A percentile compares a stretch with the other conserved stretches of the same genome.
Conservation (phyloP, 2,888 invertebrate genomes). For the Cyaniris semiargus region DNA sequence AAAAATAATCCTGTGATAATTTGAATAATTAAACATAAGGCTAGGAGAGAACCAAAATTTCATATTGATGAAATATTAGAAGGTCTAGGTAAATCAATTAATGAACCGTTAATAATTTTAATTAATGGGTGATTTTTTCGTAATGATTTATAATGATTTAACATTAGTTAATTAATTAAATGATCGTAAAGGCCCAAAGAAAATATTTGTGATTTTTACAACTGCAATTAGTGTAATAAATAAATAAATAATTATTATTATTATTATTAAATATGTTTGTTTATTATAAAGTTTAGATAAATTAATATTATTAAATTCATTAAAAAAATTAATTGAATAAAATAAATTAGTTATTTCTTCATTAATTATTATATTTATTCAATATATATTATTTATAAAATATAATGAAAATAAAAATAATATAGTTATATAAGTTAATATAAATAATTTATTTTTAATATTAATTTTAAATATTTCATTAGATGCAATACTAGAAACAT, state of each 20-base stretch:
- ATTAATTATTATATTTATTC: constrained; percentile 57
- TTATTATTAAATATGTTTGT: constrained; percentile 72
- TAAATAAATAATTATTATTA: constrained; percentile 81
- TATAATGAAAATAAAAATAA: constrained; percentile 48
- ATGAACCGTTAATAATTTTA: constrained; percentile 80
- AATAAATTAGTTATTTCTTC: constrained; percentile 48
- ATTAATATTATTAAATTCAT: constrained; percentile 64
- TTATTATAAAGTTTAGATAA: constrained; percentile 78
- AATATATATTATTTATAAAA: constrained; percentile 52
- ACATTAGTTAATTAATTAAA: constrained; percentile 63
- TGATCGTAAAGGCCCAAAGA: constrained; percentile 65
- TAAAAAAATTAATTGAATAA: constrained; percentile 64
- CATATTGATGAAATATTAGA: constrained; percentile 83
- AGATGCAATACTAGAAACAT: constrained; percentile 82
- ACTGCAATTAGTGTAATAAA: constrained; percentile 80
- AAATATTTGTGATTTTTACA: constrained; percentile 81
- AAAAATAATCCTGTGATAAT: constrained; percentile 85
- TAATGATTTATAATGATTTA: constrained; percentile 60
- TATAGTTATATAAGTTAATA: constrained; percentile 51
- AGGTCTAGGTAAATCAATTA: constrained; percentile 82
- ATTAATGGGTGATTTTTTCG: constrained; percentile 71
- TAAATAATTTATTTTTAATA: constrained; percentile 34
- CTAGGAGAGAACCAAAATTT: constrained; percentile 85
- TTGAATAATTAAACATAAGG: constrained; percentile 83
- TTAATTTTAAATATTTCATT: constrained; percentile 80